These are phyloP conservation scores for Torymus tubicola DNA, from an alignment of 2,888 invertebrate genomes.

Conservation along the genomic window DNA sequence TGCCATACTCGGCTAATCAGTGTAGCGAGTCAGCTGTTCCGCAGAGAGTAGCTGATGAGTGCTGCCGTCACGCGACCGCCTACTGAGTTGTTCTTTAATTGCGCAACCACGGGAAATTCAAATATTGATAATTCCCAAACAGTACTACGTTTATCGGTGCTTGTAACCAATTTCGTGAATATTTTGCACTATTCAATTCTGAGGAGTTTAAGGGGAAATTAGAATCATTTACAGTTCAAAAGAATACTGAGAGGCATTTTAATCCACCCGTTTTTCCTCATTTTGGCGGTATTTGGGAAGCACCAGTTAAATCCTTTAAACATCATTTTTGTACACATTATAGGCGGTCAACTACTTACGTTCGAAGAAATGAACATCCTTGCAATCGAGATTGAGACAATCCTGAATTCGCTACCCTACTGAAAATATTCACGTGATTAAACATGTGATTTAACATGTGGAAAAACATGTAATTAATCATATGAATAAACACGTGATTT, in stretches of 20 bases:
- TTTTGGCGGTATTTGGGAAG: slow-evolving; percentile 56
- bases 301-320: slow-evolving; percentile 59
- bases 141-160: slow-evolving; percentile 69
- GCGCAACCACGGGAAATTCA: too few relatives aligned
- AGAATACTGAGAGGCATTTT: slow-evolving; percentile 52
- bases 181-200: slow-evolving; percentile 31
- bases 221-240: slow-evolving; percentile 42
- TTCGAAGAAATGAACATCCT: slow-evolving; percentile 61
- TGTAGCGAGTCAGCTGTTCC: too few relatives aligned
- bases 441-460: too few relatives aligned
- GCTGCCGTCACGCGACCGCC: too few relatives aligned
- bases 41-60: too few relatives aligned
- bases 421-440: too few relatives aligned
- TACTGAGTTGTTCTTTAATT: too few relatives aligned
- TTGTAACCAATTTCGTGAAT: slow-evolving; percentile 60
- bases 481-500: too few relatives aligned
- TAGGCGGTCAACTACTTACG: slow-evolving; percentile 56
- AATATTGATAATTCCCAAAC: too few relatives aligned
- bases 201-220: slow-evolving; percentile 24
- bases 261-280: slow-evolving; percentile 50
- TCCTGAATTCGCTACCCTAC: slow-evolving; percentile 59
- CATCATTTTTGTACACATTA: slow-evolving; percentile 58
- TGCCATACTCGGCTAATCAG: too few relatives aligned
- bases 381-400: slow-evolving; percentile 51
- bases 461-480: too few relatives aligned